A percentile compares a stretch with the other conserved stretches of the same genome.
phyloP scores from a whole-genome alignment of 2,888 invertebrate species.

The Xylota sylvarum region DNA sequence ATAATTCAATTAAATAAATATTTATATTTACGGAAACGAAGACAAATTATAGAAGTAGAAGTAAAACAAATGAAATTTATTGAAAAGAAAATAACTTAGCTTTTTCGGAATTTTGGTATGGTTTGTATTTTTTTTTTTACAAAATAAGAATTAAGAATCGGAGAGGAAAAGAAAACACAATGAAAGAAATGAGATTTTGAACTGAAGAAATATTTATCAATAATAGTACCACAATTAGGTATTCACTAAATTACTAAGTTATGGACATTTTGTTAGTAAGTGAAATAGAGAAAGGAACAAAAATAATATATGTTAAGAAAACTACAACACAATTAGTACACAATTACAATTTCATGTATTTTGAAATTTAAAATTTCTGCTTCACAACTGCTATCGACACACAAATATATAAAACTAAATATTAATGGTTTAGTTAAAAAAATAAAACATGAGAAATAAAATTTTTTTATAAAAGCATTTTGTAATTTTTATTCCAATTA shows the following conservation, averaged over 20 bases:
- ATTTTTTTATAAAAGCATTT: constrained; percentile 44
- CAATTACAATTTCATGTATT: constrained; percentile 70
- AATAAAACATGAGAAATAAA: constrained; percentile 58
- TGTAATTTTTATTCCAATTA: constrained; percentile 3
- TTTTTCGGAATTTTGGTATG: constrained; percentile 1
- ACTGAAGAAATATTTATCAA: constrained; percentile 47
- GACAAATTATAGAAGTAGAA: constrained; percentile 71
- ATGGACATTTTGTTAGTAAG: constrained; percentile 68
- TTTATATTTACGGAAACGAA: constrained; percentile 59
- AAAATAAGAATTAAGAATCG: constrained; percentile 63
- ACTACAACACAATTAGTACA: constrained; percentile 76
- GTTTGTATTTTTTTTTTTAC: constrained; percentile 44
- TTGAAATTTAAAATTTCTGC: constrained; percentile 62
- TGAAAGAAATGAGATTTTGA: constrained; percentile 31
- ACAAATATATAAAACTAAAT: constrained; percentile 71
- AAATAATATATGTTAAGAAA: constrained; percentile 42
- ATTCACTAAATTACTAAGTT: constrained; percentile 66
- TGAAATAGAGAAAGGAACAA: constrained; percentile 53
- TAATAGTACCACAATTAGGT: constrained; percentile 50
- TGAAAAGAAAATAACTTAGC: constrained; percentile 38
- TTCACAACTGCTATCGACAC: constrained; percentile 76
- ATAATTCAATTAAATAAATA: constrained; percentile 43
- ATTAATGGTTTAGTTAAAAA: constrained; percentile 51
- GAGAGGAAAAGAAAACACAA: constrained; percentile 53
- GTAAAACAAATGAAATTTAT: constrained; percentile 75